Conservation (phyloP, 2,888 invertebrate genomes). For the Hemithea aestivaria region DNA sequence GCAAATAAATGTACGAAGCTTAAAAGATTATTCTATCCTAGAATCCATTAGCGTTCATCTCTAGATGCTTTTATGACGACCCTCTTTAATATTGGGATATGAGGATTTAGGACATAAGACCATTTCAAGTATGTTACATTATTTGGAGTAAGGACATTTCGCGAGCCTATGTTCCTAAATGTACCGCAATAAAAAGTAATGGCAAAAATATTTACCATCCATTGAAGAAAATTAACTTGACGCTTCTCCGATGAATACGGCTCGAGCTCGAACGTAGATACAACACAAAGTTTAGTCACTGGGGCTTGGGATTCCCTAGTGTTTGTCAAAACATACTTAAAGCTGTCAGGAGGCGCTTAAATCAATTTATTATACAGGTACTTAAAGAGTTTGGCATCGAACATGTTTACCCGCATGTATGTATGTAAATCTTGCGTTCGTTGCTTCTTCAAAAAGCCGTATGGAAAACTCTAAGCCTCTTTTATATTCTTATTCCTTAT, state of each 20-base stretch:
- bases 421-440: slow-evolving; percentile 70
- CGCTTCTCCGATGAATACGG: slow-evolving; percentile 46
- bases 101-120: slow-evolving; percentile 11
- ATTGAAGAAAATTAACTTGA: slow-evolving; percentile 47
- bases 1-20: too few relatives aligned
- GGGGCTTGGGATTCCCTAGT: slow-evolving; percentile 69
- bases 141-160: too few relatives aligned
- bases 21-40: too few relatives aligned
- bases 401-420: slow-evolving; percentile 62
- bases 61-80: slow-evolving; percentile 18
- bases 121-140: slow-evolving; percentile 14
- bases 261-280: slow-evolving; percentile 41
- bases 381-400: slow-evolving; percentile 60
- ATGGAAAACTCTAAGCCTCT: slow-evolving; percentile 73
- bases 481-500: slow-evolving; percentile 76
- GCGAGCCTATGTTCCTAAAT: too few relatives aligned
- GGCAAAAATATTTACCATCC: slow-evolving; percentile 33
- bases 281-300: slow-evolving; percentile 64
- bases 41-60: slow-evolving; percentile 16
- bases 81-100: slow-evolving; percentile 20
- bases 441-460: slow-evolving; percentile 66
- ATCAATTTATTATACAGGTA: slow-evolving; percentile 76
- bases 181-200: slow-evolving; percentile 9
- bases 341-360: slow-evolving; percentile 73
- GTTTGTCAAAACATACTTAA: slow-evolving; percentile 75